Evolutionary conservation across 2,888 invertebrate genomes (phyloP), one percentile per base, ranked within the genome.

Genomic region (Anagyrus pseudococci): DNA sequence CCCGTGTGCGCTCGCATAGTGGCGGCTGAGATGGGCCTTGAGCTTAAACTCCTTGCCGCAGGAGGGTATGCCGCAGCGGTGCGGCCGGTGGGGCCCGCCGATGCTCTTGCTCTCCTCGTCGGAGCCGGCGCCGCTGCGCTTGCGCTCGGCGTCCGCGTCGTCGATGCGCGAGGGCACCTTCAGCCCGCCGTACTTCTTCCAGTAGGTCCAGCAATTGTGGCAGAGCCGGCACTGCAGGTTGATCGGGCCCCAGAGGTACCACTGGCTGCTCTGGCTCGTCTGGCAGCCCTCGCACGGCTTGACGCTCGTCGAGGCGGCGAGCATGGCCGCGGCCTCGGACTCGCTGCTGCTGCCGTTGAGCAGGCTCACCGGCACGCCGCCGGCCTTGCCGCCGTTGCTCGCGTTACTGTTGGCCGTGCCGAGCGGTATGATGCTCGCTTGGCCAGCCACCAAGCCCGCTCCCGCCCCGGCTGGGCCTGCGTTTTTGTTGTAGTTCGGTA

Each of bases 131-230:
- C 76, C 66, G 63, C 79, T 80, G 41, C 79, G 75, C 66, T 80
- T 80, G 23, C 79, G 75, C 19, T 80, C 80, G 48, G 48, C 40
- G 48, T 80, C 80, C 8, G 73, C 73, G 46, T 81, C 80, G 55
- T 81, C 80, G 52, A 79, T 77, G 52, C 80, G 75, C 22, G 80
- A 75, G 7, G 80, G 80, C 15, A 49, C 29, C 84, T 96, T 96
- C 55, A 99, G 88, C 66, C 98, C 98, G 62, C 98, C 98, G 82
- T 96, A 97, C 82, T 96, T 96, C 83, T 98, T 98, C 98, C 98
- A 99, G 81, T 97, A 97, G 68, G 88, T 88, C 97, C 97, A 99
- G 82, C 99, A 99, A 17, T 86, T 84, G 73, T 92, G 91, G 82
- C 99, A 99, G 66, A 99, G 85, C 73, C 97, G 90, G 83, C 94